Percentiles rank a stretch among this genome's conserved stretches.
phyloP scores from a whole-genome alignment of 2,888 invertebrate genomes.

The Hecatera dysodea region DNA sequence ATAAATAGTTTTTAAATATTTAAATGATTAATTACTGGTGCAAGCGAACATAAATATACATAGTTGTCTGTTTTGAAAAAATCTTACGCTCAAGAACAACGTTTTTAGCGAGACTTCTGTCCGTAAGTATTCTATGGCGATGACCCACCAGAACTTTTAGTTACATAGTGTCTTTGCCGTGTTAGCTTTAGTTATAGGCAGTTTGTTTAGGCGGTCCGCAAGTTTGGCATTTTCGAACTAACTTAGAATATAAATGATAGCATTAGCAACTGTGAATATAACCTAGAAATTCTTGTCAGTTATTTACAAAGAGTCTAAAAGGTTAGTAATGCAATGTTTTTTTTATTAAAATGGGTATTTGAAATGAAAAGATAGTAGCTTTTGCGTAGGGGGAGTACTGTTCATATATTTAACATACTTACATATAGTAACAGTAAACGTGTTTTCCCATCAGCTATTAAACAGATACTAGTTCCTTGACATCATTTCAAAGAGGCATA shows the following conservation, averaged over 20 bases:
- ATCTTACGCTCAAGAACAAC: neutral
- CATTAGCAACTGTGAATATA: conserved; percentile 38
- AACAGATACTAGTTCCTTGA: too few relatives aligned
- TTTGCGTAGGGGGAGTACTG: too few relatives aligned
- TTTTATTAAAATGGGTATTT: conserved; percentile 7
- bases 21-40: too few relatives aligned
- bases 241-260: conserved; percentile 52
- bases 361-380: too few relatives aligned
- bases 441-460: too few relatives aligned
- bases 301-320: conserved; percentile 14
- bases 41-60: neutral
- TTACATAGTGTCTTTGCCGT: neutral
- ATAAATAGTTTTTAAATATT: neutral
- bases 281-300: conserved; percentile 25
- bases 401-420: too few relatives aligned
- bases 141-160: conserved; percentile 9
- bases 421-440: too few relatives aligned
- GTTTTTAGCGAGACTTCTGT: neutral
- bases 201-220: conserved; percentile 37
- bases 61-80: too few relatives aligned
- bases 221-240: conserved; percentile 12
- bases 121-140: neutral
- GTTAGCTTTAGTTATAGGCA: conserved; percentile 14
- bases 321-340: conserved; percentile 1
- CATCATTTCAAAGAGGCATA: too few relatives aligned